Percentiles rank a stretch among this genome's conserved stretches.
Evolutionary conservation across 2,888 invertebrate species (phyloP).

Genomic region (Lymantria monacha): DNA sequence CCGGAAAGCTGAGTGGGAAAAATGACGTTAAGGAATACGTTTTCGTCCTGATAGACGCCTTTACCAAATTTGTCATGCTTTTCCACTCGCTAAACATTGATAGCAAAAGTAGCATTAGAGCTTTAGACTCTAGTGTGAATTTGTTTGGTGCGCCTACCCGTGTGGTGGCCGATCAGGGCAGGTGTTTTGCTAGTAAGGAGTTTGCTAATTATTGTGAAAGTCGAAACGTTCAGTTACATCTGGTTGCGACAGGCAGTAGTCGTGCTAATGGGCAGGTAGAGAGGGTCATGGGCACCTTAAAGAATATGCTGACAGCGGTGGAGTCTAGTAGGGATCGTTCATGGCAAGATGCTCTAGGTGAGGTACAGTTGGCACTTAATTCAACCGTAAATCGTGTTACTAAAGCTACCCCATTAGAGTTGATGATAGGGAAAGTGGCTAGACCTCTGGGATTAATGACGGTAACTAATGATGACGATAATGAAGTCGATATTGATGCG

Average conservation of each 20-base stretch:
- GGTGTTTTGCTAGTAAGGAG: conserved; percentile 19
- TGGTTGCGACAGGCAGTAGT: conserved; percentile 15
- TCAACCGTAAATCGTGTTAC: conserved; percentile 30
- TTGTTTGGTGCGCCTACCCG: neutral
- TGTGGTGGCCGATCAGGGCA: conserved; percentile 8
- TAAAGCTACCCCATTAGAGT: conserved; percentile 32
- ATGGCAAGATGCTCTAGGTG: conserved; percentile 34
- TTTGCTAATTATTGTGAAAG: conserved; percentile 17
- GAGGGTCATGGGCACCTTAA: neutral
- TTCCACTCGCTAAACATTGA: neutral
- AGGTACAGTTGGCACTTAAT: too few species aligned
- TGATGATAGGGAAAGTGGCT: conserved; percentile 35
- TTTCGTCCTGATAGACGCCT: conserved; percentile 4
- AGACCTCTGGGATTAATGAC: too few species aligned
- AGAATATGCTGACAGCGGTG: conserved; percentile 28
- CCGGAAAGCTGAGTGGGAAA: conserved; percentile 10
- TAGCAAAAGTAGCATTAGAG: neutral
- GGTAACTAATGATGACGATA: too few species aligned
- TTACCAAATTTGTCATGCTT: neutral
- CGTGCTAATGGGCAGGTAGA: conserved; percentile 5
- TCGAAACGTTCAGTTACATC: conserved; percentile 13
- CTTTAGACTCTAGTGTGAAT: neutral
- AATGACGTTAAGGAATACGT: conserved; percentile 7
- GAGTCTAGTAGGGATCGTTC: conserved; percentile 24
- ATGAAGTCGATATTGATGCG: too few species aligned